Conservation (phyloP, 2,888 invertebrate genomes). For the Leistus spinibarbis region DNA sequence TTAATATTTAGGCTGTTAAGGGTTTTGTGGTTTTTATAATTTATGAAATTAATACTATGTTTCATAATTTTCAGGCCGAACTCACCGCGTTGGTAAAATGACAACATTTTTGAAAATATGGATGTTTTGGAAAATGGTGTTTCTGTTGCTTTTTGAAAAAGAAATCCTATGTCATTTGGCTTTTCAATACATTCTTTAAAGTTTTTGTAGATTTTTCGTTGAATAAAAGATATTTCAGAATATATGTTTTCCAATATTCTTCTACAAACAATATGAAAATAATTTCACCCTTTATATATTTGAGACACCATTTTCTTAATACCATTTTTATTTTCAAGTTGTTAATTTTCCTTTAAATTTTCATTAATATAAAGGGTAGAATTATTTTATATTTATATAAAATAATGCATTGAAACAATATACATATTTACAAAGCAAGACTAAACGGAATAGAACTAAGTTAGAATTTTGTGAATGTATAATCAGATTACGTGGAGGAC, state of each 20-base stretch:
- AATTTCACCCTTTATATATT: constrained; percentile 48
- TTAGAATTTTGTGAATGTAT: not conserved
- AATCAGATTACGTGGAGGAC: not conserved
- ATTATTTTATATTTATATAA: constrained; percentile 10
- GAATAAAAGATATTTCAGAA: not conserved
- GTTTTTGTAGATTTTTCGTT: not conserved
- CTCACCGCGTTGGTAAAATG: constrained; percentile 25
- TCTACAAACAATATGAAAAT: not conserved
- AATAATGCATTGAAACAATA: not conserved
- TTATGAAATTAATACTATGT: not conserved
- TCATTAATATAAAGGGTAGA: constrained; percentile 39
- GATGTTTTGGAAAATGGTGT: constrained; percentile 32
- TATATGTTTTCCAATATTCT: constrained; percentile 4
- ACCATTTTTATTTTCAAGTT: constrained; percentile 23
- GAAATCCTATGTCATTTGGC: not conserved
- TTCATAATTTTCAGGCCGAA: constrained; percentile 17
- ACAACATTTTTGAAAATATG: constrained; percentile 9
- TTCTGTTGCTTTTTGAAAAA: constrained; percentile 22
- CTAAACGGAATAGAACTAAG: not conserved
- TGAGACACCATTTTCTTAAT: constrained; percentile 49
- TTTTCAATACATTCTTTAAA: not conserved
- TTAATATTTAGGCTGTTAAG: too few relatives aligned
- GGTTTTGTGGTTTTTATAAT: not conserved
- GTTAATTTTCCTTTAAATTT: constrained; percentile 21
- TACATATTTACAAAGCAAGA: not conserved